phyloP scores from a whole-genome alignment of 2,113 vertebrate species.

The Rallus limicola region DNA sequence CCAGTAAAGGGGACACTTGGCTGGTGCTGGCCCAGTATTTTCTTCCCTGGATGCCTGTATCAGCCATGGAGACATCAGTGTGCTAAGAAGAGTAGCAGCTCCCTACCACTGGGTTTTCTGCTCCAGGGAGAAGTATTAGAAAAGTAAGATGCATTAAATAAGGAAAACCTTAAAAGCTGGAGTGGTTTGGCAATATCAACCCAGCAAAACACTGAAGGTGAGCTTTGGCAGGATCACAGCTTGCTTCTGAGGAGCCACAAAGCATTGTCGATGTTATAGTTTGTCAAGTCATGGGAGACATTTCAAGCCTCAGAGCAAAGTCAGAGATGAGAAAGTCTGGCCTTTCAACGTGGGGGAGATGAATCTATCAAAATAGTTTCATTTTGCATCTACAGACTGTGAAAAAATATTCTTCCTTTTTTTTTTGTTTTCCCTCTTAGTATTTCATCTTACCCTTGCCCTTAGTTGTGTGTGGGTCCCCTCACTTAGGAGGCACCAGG shows the following conservation, averaged over 20 bases:
- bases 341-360: slow-evolving; percentile 2
- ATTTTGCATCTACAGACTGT: slow-evolving; percentile 25
- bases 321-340: slow-evolving; percentile 9
- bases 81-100: background rate
- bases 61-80: background rate
- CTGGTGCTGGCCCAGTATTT: background rate
- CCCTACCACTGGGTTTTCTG: background rate
- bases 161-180: background rate
- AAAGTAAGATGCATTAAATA: background rate
- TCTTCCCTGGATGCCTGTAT: background rate
- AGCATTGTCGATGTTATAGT: background rate
- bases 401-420: slow-evolving; percentile 18
- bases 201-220: background rate
- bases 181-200: background rate
- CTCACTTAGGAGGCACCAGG: background rate
- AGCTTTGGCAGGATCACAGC: background rate
- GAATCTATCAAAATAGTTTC: slow-evolving; percentile 54
- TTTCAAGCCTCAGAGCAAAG: slow-evolving; percentile 9
- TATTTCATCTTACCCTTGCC: background rate
- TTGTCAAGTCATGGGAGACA: slow-evolving; percentile 45
- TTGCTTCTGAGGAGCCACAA: background rate
- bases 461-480: background rate
- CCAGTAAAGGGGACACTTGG: background rate
- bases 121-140: background rate
- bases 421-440: background rate